Percentiles rank a stretch among this genome's conserved stretches.
Evolutionary conservation across 2,888 invertebrate genomes (phyloP).

Genomic region (Adelognathus sp.): DNA sequence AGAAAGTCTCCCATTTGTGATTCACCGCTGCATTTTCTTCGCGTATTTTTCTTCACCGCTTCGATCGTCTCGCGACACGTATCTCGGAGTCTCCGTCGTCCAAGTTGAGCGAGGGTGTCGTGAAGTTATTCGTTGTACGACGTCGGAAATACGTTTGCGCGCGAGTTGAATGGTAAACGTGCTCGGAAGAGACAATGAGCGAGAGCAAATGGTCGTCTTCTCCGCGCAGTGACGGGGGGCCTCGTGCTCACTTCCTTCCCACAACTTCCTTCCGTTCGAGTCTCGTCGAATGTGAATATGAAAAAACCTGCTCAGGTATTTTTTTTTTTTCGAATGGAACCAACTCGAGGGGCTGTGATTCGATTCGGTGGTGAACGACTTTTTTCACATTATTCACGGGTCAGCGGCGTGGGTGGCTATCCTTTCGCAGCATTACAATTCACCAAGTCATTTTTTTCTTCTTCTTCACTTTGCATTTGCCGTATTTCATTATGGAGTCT

Average conservation of each 20-base stretch:
- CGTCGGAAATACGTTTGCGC: conserved; percentile 44
- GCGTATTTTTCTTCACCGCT: background rate
- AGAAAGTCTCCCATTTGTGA: too few species aligned
- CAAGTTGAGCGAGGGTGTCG: conserved; percentile 20
- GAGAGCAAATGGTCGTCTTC: background rate
- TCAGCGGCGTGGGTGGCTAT: conserved; percentile 14
- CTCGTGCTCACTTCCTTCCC: conserved; percentile 50
- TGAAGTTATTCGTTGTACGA: conserved; percentile 11
- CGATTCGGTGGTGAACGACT: background rate
- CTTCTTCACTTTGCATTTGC: background rate
- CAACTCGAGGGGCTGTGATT: background rate
- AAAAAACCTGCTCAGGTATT: conserved; percentile 2
- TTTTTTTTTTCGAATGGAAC: background rate
- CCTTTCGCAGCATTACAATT: conserved; percentile 28
- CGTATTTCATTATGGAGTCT: conserved; percentile 22
- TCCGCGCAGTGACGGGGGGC: background rate
- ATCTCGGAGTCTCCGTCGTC: conserved; percentile 17
- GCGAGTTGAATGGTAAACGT: conserved; percentile 46
- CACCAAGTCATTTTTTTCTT: background rate
- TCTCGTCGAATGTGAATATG: background rate
- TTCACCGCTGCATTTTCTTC: too few species aligned
- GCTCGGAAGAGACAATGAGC: conserved; percentile 50
- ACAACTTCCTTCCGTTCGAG: conserved; percentile 43
- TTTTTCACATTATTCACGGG: conserved; percentile 8
- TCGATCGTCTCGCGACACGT: conserved; percentile 16